phyloP scores from a whole-genome alignment of 2,888 invertebrate species.

The Platycheirus albimanus region DNA sequence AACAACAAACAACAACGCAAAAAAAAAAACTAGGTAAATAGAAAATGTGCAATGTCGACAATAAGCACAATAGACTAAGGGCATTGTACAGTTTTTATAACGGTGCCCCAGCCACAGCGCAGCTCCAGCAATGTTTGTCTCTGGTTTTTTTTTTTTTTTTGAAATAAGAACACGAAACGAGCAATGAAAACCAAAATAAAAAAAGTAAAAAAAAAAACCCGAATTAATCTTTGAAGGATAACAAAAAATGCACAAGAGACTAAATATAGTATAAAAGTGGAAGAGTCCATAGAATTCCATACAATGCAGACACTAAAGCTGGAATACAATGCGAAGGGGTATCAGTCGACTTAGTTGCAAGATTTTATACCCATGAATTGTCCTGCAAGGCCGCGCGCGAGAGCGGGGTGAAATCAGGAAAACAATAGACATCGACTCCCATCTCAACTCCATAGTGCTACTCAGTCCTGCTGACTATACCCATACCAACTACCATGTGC shows the following conservation, averaged over 20 bases:
- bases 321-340: slow-evolving; percentile 18
- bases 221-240: slow-evolving; percentile 38
- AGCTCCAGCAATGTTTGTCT: background rate
- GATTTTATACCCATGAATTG: slow-evolving; percentile 39
- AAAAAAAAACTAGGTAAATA: slow-evolving; percentile 23
- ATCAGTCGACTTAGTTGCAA: slow-evolving; percentile 51
- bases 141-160: no score
- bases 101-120: background rate
- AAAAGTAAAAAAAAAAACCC: background rate
- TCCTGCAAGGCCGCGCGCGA: slow-evolving; percentile 7
- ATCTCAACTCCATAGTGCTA: background rate
- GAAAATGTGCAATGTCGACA: slow-evolving; percentile 43
- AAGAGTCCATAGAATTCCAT: slow-evolving; percentile 25
- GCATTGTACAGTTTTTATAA: slow-evolving; percentile 35
- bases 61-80: slow-evolving; percentile 44
- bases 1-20: no score
- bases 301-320: slow-evolving; percentile 31
- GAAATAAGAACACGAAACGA: slow-evolving; percentile 17
- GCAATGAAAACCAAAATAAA: background rate
- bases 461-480: slow-evolving; percentile 12
- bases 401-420: background rate
- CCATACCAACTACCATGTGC: background rate
- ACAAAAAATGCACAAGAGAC: slow-evolving; percentile 21
- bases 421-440: slow-evolving; percentile 43
- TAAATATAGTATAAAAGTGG: no score